These are phyloP conservation scores for Pyralis farinalis DNA, from an alignment of 2,888 invertebrate species.

Conservation along the genomic window DNA sequence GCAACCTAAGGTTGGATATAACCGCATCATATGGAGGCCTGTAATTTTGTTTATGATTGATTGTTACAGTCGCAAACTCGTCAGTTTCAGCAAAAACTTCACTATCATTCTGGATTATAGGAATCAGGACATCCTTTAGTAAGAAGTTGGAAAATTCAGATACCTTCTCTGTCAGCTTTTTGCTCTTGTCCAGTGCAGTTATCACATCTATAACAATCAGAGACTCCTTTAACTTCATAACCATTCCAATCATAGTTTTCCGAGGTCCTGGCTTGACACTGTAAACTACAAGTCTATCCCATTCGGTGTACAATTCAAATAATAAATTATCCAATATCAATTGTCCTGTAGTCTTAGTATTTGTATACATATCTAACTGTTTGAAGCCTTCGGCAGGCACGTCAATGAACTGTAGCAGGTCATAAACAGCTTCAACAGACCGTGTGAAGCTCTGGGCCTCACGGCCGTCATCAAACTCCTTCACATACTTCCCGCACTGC, in stretches of 20 bases:
- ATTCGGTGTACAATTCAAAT: conserved; percentile 65
- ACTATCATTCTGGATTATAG: conserved; percentile 76
- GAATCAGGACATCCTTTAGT: conserved; percentile 77
- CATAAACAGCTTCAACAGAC: conserved; percentile 74
- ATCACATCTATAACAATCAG: conserved; percentile 46
- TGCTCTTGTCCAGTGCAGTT: conserved; percentile 58
- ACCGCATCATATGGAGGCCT: conserved; percentile 76
- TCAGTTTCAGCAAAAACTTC: conserved; percentile 61
- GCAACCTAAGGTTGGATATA: conserved; percentile 74
- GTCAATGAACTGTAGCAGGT: conserved; percentile 64
- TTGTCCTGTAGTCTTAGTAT: conserved; percentile 65
- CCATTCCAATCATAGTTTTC: conserved; percentile 51
- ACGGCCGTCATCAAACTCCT: conserved; percentile 52
- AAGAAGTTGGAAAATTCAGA: conserved; percentile 81
- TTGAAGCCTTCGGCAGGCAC: conserved; percentile 70
- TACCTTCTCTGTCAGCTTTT: conserved; percentile 67
- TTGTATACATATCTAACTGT: conserved; percentile 71
- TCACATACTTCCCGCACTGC: conserved; percentile 53
- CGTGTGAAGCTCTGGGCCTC: conserved; percentile 52
- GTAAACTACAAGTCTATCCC: conserved; percentile 72
- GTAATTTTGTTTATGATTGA: conserved; percentile 57
- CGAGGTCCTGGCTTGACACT: conserved; percentile 33
- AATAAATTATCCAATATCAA: conserved; percentile 66
- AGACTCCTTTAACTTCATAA: conserved; percentile 51
- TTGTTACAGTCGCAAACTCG: conserved; percentile 45